Evolutionary conservation across 1,140 invertebrate species (phyloP).

Genomic region (Dolichoris vasculosae): DNA sequence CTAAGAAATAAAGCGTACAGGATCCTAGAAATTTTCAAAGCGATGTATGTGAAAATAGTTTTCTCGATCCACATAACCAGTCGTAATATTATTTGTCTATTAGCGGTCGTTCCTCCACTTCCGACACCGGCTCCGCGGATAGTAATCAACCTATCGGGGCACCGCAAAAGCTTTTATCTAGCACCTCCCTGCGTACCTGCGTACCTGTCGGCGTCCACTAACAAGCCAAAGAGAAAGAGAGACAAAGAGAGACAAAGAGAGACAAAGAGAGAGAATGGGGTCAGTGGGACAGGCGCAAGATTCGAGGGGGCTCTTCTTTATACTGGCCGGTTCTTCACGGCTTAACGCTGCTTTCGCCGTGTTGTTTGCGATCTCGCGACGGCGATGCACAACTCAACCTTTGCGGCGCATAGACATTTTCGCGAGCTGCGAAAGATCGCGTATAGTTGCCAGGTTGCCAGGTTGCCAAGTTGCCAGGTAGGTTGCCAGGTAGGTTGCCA

Average conservation of each 20-base stretch:
- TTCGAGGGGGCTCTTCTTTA: slow-evolving; percentile 22
- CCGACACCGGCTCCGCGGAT: no score
- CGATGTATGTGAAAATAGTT: neutral
- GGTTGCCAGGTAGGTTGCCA: no score
- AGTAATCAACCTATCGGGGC: neutral
- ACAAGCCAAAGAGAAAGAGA: slow-evolving; percentile 23
- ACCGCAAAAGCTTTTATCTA: neutral
- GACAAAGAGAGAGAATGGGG: slow-evolving; percentile 4
- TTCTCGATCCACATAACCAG: neutral
- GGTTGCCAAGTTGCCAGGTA: no score
- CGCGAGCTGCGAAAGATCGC: neutral
- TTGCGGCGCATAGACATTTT: neutral
- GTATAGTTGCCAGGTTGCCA: neutral
- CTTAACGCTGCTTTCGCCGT: slow-evolving; percentile 8
- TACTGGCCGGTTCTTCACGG: neutral
- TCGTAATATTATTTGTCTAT: neutral
- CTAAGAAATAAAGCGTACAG: neutral
- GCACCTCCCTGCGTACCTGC: neutral
- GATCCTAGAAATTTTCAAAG: neutral
- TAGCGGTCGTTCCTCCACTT: neutral
- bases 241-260: no score
- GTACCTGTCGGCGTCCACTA: neutral
- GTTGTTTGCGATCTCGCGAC: slow-evolving; percentile 14
- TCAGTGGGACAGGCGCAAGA: neutral
- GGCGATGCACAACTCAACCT: no score